phyloP scores from a whole-genome alignment of 2,888 invertebrate genomes.

The Sylvicola fuscatus region DNA sequence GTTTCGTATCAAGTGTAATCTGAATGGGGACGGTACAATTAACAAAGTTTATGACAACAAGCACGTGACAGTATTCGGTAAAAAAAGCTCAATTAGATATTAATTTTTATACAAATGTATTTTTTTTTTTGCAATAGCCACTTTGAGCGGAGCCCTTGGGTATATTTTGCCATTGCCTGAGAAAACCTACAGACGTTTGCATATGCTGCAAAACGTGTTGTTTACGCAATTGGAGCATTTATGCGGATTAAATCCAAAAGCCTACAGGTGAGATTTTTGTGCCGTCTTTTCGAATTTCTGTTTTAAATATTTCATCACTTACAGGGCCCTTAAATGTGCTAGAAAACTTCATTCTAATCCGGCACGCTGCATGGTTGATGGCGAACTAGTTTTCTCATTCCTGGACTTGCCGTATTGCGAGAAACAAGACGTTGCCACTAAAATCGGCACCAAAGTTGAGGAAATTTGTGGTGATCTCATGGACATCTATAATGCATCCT shows the following conservation, averaged over 20 bases:
- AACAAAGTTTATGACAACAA: slow-evolving; percentile 56
- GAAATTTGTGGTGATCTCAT: slow-evolving; percentile 77
- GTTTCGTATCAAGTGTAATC: slow-evolving; percentile 64
- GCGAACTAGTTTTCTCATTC: slow-evolving; percentile 78
- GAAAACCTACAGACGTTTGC: slow-evolving; percentile 77
- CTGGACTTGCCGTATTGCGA: slow-evolving; percentile 60
- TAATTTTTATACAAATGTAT: too few relatives aligned
- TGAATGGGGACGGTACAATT: too few relatives aligned
- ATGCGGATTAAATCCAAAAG: slow-evolving; percentile 85
- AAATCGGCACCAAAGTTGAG: slow-evolving; percentile 85
- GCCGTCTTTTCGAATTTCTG: too few relatives aligned
- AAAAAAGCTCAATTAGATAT: too few relatives aligned
- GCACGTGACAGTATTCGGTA: slow-evolving; percentile 73
- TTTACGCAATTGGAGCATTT: slow-evolving; percentile 73
- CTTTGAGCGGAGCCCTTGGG: slow-evolving; percentile 86
- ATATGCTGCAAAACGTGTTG: slow-evolving; percentile 93
- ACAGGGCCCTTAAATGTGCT: slow-evolving; percentile 50
- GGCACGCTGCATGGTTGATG: slow-evolving; percentile 79
- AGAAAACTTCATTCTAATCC: slow-evolving; percentile 54
- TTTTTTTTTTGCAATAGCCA: slow-evolving; percentile 34
- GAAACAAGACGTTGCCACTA: slow-evolving; percentile 77
- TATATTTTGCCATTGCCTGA: slow-evolving; percentile 84
- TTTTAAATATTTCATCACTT: too few relatives aligned
- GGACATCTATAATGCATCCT: slow-evolving; percentile 76
- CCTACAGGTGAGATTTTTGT: slow-evolving; percentile 58